Base-by-base conservation (phyloP, 2,113 vertebrate genomes). In the Datnioides undecimradiatus region DNA sequence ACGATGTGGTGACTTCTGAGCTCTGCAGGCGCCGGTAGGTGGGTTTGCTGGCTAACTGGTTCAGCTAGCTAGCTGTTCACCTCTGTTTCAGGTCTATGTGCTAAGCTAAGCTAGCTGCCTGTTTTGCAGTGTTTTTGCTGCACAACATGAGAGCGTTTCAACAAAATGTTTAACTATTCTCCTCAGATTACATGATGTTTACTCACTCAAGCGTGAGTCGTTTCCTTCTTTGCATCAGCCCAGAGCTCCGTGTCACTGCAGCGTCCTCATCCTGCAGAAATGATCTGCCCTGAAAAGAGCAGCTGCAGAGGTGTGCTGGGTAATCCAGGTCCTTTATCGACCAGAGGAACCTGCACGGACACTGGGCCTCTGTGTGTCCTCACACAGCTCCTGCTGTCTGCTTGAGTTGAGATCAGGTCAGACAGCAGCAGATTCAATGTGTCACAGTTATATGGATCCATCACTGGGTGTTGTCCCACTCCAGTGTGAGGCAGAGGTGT, bases 361-460 rank as follows among this genome's bases (percentile, higher is more conserved):
- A 8, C 59, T 27, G 27, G 57, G 27, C 33, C 62, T 25, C 41
- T 5, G 10, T 1, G 2, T 1, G 62, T 73, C 52, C 74, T 72
- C 0, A 41, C 33, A 41, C 52, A 27, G 70, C 36, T 34, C 46
- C 48, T 72, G 11, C 75, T 29, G 54, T 68, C 71, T 48, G 80
- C 63, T 41, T 73, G 80, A 33, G 4, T 74, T 74, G 66, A 63
- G 69, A 46, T 33, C 38, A 71, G 77, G 69, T 84, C 77, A 72
- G 52, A 58, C 74, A 41, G 85, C 82, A 29, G 11, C 78, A 84
- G 82, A 87, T 87, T 84, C 67, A 79, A 87, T 34, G 74, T 87
- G 82, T 84, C 82, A 87, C 85, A 75, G 70, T 78, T 25, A 63
- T 87, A 84, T 58, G 75, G 85, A 79, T 82, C 85, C 82, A 79